phyloP scores from a whole-genome alignment of 2,888 invertebrate genomes.

The Dasypogon diadema region DNA sequence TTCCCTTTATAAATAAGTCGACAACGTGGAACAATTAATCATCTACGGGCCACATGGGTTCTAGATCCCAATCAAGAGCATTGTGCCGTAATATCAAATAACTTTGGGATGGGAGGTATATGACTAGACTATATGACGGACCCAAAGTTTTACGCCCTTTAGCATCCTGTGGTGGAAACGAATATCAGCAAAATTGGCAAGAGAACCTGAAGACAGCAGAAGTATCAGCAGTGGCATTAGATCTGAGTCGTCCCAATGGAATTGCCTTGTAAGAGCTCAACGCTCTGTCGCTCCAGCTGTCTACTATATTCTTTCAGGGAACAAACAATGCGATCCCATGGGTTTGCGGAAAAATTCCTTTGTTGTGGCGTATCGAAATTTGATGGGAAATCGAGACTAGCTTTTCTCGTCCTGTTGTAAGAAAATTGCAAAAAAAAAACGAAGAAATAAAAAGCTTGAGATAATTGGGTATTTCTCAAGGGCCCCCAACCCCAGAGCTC shows the following conservation, averaged over 20 bases:
- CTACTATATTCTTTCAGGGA: not conserved
- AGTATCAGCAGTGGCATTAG: not conserved
- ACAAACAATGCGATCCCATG: slow-evolving; percentile 36
- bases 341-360: slow-evolving; percentile 30
- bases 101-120: not conserved
- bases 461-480: slow-evolving; percentile 40
- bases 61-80: slow-evolving; percentile 6
- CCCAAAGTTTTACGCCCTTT: not conserved
- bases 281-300: not conserved
- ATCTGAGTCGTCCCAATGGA: slow-evolving; percentile 4
- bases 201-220: not conserved
- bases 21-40: slow-evolving; percentile 29
- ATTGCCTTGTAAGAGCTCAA: slow-evolving; percentile 19
- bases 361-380: slow-evolving; percentile 41
- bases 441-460: slow-evolving; percentile 24
- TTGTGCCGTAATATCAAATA: not conserved
- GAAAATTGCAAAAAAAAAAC: slow-evolving; percentile 6
- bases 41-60: slow-evolving; percentile 31
- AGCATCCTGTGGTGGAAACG: slow-evolving; percentile 6
- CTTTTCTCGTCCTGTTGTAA: slow-evolving; percentile 30
- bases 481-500: slow-evolving; percentile 4
- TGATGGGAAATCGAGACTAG: slow-evolving; percentile 37
- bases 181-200: slow-evolving; percentile 29
- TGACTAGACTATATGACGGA: not conserved
- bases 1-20: slow-evolving; percentile 5